phyloP scores from a whole-genome alignment of 2,888 invertebrate genomes.

The Lasioglossum leucozonium region DNA sequence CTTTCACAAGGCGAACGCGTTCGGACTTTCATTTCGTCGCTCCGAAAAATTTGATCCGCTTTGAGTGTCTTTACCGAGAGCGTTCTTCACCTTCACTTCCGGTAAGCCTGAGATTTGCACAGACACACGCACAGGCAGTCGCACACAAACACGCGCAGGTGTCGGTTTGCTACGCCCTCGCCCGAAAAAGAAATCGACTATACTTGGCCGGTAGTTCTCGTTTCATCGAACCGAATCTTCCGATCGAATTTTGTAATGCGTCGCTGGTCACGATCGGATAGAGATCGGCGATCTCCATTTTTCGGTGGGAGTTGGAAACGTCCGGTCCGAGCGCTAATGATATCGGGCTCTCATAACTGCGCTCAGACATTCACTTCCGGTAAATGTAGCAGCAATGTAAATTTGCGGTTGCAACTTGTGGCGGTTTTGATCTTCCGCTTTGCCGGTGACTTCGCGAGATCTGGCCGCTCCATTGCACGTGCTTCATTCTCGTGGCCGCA shows the following conservation, averaged over 20 bases:
- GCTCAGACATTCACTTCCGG: constrained; percentile 52
- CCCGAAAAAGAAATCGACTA: constrained; percentile 41
- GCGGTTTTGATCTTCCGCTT: constrained; percentile 30
- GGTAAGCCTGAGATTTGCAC: constrained; percentile 43
- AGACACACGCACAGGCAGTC: background rate
- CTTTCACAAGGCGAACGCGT: constrained; percentile 61
- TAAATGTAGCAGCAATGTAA: constrained; percentile 12
- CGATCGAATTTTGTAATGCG: background rate
- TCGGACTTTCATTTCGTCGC: constrained; percentile 65
- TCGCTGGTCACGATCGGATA: background rate
- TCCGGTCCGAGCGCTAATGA: background rate
- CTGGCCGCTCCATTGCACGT: background rate
- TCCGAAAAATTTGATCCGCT: constrained; percentile 62
- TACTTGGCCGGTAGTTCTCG: constrained; percentile 7
- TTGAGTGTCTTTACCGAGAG: constrained; percentile 29
- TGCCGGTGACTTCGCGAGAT: background rate
- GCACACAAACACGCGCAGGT: background rate
- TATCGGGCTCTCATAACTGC: constrained; percentile 18
- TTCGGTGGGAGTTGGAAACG: background rate
- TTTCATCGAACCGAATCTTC: background rate
- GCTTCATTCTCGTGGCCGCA: constrained; percentile 8
- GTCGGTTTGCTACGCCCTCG: constrained; percentile 13
- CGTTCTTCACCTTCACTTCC: constrained; percentile 69
- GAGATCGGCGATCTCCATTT: background rate
- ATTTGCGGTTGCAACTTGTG: constrained; percentile 35